A percentile compares a stretch with the other conserved stretches of the same genome.
Evolutionary conservation across 2,888 invertebrate species (phyloP).

Genomic region (Lucinisca nassula): DNA sequence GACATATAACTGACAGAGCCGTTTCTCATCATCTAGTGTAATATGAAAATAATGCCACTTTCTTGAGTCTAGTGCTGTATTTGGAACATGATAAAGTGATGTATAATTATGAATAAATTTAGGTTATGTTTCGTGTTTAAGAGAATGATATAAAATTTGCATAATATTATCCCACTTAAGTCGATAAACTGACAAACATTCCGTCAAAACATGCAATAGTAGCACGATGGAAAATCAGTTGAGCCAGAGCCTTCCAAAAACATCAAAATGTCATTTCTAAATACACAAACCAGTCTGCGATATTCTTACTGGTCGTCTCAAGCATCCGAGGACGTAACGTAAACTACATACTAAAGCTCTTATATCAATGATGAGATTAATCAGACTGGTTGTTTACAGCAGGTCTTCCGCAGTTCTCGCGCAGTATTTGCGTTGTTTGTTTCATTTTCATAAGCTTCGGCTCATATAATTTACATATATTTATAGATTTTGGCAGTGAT

Average conservation of each 20-base stretch:
- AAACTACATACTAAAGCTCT: not conserved
- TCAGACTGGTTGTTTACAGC: not conserved
- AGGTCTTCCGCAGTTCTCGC: not conserved
- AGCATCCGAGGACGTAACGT: not conserved
- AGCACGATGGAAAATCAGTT: not conserved
- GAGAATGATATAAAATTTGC: not conserved
- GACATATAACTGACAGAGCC: not conserved
- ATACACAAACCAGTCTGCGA: no score
- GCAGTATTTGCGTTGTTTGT: not conserved
- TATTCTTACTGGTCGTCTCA: not conserved
- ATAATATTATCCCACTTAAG: constrained; percentile 5
- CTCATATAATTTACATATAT: not conserved
- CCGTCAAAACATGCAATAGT: constrained; percentile 6
- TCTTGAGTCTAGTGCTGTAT: not conserved
- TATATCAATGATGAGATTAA: not conserved
- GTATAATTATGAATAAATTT: constrained; percentile 13
- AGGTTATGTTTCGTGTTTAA: constrained; percentile 13
- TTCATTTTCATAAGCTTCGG: not conserved
- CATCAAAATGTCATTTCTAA: no score
- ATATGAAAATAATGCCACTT: not conserved
- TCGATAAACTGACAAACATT: not conserved
- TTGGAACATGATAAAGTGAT: not conserved
- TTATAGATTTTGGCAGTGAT: not conserved
- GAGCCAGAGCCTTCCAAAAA: not conserved
- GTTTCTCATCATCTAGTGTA: not conserved